Base-by-base conservation (phyloP, 1,140 invertebrate genomes). In the Pogonomyrmex californicus region DNA sequence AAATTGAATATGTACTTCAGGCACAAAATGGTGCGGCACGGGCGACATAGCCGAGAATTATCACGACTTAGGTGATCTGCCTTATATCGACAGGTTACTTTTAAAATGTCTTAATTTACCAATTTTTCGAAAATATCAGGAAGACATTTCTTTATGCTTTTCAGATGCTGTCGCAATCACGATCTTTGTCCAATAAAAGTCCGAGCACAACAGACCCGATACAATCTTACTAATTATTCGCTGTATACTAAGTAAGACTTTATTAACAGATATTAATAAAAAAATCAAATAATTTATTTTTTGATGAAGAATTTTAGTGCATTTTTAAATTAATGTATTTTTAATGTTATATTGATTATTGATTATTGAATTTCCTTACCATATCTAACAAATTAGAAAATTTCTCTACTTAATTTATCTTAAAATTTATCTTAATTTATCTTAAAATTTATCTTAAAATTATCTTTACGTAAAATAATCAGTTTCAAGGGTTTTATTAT, bases 21-120 rank as follows among this genome's bases (percentile, higher is more conserved):
- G 98, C 60, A 98, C 98, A 60, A 98, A 98, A 94, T 98, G 98
- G 98, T 98, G 98, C 92, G 98, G 98, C 2, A 97, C 97, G 0
- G 98, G 98, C 1, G 98, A 98, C 92, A 97, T 98, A 78, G 98
- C 98, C 1, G 95, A 96, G n/a, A 96, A 96, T 90, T 98, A 98
- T 94, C 97, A 97, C 93, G 98, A 98, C 93, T 95, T 98, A 65
- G 98, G 98, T 36, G 94, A 95, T 0, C 96, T 97, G 90, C 95
- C 96, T 51, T 95, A 96, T 30, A 96, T 98, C 77, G 98, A 98
- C 94, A 96, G 97, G 88, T 76, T 41, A 17, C n/a, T 82, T 75
- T 73, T 36, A n/a, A 62, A 63, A 41, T 14, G 17, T 17, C 10
- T 3, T 58, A 4, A 23, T 7, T 23, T 66, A 49, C 36, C 1